Evolutionary conservation across 92 coral and sea anemone species (phyloP), one percentile per base, ranked within the genome.

Genomic region (Heliopora coerulea): DNA sequence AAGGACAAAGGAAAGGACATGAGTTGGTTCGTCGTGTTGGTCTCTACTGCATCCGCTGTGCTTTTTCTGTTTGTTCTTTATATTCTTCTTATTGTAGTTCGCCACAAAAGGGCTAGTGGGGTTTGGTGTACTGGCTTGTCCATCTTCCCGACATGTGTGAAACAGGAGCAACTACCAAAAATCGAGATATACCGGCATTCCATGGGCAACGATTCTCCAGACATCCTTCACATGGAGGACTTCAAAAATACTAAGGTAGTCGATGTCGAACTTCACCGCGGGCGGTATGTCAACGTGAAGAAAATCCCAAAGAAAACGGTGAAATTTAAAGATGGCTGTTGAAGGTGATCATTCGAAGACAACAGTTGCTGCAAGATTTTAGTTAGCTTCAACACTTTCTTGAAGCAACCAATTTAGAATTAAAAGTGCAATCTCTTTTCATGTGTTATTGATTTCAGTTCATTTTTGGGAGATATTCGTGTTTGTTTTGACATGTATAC

Each of bases 171-270:
- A 29, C 34, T 69, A 46, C 76, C 76, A 3, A 69, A 50, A 37
- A 93, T 93, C 44, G 96, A 93, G 80, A 90, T 93, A 41, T 93
- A 90, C 63, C 98, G 96, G 52, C 98, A 93, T 42, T 87, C 98
- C 21, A 72, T 89, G 54, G 88, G 82, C 73, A 67, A 91, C 23
- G 96, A 93, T 66, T 89, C 98, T 77, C 96, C 98, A 80, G 98
- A 93, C 75, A 96, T 85, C 24, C 81, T 87, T 19, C 91, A 83
- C 80, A 62, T 93, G 75, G 98, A 90, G 31, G 98, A 90, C 54
- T 65, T 85, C 74, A 83, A 80, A 73, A 89, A 87, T 56, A 80
- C 68, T 65, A 73, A 74, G 15, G 78, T 85, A 72, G 93, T 69
- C 15, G 76, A 69, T 56, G 5, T 69, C 27, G 48, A 69, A 21